Conservation (phyloP, 2,113 vertebrate genomes). For the Varanus salvator region DNA sequence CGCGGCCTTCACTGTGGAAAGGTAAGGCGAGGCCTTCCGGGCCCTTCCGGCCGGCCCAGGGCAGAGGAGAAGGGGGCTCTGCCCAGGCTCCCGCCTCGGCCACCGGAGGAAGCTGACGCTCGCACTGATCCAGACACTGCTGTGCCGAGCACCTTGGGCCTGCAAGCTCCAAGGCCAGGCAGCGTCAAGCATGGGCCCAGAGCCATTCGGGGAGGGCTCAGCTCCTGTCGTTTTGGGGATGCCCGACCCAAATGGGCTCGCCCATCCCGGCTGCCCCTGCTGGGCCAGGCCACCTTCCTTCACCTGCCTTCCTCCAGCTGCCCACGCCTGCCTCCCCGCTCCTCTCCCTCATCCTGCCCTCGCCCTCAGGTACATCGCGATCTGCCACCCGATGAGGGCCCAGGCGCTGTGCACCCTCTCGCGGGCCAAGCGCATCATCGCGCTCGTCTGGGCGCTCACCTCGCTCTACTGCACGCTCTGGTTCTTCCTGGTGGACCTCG, state of each 20-base stretch:
- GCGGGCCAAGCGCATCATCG: conserved; percentile 81
- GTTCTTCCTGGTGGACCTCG: conserved; percentile 86
- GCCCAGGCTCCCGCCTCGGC: no score
- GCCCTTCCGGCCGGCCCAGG: no score
- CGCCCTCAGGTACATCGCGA: conserved; percentile 79
- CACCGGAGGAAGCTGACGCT: no score
- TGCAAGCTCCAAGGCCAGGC: no score
- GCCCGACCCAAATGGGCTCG: no score
- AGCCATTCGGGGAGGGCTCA: no score
- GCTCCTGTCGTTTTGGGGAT: no score
- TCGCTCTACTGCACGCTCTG: conserved; percentile 84
- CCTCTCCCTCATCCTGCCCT: neutral
- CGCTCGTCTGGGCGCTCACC: conserved; percentile 78
- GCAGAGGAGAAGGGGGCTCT: no score
- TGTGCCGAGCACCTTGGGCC: no score
- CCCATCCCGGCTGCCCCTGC: neutral
- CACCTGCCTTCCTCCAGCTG: neutral
- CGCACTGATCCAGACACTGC: no score
- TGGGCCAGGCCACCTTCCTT: neutral
- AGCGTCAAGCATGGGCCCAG: no score
- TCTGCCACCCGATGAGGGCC: conserved; percentile 82
- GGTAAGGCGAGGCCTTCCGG: conserved; percentile 62
- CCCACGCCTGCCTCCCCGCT: no score
- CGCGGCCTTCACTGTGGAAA: conserved; percentile 84
- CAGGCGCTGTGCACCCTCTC: conserved; percentile 82